A percentile compares a stretch with the other conserved stretches of the same genome.
Conservation (phyloP, 2,888 invertebrate genomes). For the Sceliomorpha sp. region DNA sequence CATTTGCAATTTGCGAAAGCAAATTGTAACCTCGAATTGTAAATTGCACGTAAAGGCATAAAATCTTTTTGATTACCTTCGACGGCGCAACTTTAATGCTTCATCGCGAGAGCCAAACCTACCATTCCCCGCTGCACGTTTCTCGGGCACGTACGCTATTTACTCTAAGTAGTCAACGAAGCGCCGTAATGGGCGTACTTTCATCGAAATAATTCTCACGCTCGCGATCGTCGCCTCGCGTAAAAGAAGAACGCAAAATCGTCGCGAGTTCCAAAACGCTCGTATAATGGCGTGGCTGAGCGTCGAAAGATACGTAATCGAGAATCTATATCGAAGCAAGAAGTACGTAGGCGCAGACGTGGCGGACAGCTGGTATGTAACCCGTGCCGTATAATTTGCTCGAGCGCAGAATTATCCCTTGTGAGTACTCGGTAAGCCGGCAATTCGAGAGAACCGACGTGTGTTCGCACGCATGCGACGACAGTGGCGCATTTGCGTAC, state of each 20-base stretch:
- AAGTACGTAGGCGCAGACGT: slow-evolving; percentile 36
- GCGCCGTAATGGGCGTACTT: slow-evolving; percentile 18
- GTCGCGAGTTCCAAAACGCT: slow-evolving; percentile 20
- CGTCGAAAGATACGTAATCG: slow-evolving; percentile 44
- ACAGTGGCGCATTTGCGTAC: slow-evolving; percentile 10
- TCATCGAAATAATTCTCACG: slow-evolving; percentile 47
- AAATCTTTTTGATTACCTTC: too few species aligned
- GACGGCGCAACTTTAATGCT: too few species aligned
- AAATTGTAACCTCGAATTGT: too few species aligned
- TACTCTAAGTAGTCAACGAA: too few species aligned
- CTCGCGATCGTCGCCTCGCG: slow-evolving; percentile 17
- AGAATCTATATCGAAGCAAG: slow-evolving; percentile 48
- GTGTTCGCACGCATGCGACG: slow-evolving; percentile 34
- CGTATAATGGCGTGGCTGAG: slow-evolving; percentile 35
- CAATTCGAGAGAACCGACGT: slow-evolving; percentile 35
- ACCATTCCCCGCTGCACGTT: too few species aligned
- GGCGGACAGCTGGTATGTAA: slow-evolving; percentile 43
- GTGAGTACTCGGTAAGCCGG: slow-evolving; percentile 46
- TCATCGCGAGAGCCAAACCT: too few species aligned
- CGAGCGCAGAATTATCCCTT: slow-evolving; percentile 41
- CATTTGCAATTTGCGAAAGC: too few species aligned
- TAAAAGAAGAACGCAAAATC: slow-evolving; percentile 6
- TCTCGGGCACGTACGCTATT: too few species aligned
- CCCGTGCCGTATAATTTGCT: slow-evolving; percentile 45
- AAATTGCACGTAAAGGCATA: too few species aligned